Conservation (phyloP, 2,888 invertebrate species). For the Tineola bisselliella region DNA sequence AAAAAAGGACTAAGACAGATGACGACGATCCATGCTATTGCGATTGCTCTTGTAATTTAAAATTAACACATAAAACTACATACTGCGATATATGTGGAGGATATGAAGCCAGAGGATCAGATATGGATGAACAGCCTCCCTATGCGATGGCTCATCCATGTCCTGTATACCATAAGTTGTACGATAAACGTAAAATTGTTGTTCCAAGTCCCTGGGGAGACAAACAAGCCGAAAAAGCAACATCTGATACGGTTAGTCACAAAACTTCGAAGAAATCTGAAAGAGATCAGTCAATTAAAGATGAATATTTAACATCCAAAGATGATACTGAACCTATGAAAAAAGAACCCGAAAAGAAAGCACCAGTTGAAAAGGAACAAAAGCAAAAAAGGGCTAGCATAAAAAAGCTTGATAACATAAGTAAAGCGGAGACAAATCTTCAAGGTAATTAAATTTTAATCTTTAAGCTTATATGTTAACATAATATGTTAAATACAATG, state of each 20-base stretch:
- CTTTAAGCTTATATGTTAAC: too few relatives aligned
- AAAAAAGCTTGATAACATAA: constrained; percentile 20
- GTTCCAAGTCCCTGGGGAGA: constrained; percentile 44
- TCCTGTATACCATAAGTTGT: constrained; percentile 54
- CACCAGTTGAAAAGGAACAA: not conserved
- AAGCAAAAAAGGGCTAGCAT: not conserved
- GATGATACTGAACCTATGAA: not conserved
- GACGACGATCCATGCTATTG: constrained; percentile 45
- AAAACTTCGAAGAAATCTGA: not conserved
- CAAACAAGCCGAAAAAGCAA: not conserved
- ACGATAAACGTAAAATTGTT: constrained; percentile 41
- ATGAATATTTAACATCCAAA: not conserved
- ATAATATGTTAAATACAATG: too few relatives aligned
- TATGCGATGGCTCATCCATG: constrained; percentile 50
- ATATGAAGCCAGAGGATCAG: constrained; percentile 50
- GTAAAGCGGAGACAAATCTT: constrained; percentile 25
- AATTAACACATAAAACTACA: constrained; percentile 46
- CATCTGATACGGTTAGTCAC: not conserved
- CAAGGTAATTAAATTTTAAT: not conserved
- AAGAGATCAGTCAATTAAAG: not conserved
- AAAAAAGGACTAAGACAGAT: constrained; percentile 21
- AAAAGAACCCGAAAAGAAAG: not conserved
- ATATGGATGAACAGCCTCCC: constrained; percentile 40
- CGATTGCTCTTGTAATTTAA: constrained; percentile 51
- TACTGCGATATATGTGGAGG: constrained; percentile 57